These are phyloP conservation scores for Geococcyx californianus DNA, from an alignment of 2,113 vertebrate species.

Conservation along the genomic window DNA sequence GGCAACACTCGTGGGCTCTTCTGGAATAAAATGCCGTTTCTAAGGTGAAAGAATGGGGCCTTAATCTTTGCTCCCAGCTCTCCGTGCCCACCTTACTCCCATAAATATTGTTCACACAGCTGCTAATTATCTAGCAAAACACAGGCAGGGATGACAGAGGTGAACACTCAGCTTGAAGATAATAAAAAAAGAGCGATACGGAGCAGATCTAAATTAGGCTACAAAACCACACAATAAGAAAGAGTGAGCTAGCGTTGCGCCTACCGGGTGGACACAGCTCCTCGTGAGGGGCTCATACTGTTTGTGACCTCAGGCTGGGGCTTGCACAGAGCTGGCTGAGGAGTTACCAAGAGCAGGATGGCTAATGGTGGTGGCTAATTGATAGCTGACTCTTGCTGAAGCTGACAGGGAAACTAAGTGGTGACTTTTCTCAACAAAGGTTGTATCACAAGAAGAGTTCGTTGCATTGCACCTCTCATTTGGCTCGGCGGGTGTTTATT, in stretches of 20 bases:
- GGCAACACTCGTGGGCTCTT: conserved; percentile 22
- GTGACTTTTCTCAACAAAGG: not conserved
- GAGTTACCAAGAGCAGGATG: not conserved
- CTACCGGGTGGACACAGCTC: not conserved
- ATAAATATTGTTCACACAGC: not conserved
- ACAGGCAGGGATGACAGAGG: not conserved
- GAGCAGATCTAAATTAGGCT: not conserved
- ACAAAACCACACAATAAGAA: not conserved
- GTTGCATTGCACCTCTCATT: not conserved
- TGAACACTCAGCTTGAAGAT: not conserved
- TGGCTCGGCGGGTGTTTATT: not conserved
- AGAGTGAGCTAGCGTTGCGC: not conserved
- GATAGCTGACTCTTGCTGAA: not conserved
- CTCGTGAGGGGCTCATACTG: not conserved
- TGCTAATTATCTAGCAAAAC: conserved; percentile 23
- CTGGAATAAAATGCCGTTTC: conserved; percentile 17
- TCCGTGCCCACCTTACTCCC: not conserved
- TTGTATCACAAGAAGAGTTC: not conserved
- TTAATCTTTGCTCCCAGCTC: conserved; percentile 19
- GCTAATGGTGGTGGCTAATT: not conserved
- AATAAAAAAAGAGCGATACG: not conserved
- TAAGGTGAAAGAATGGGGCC: conserved; percentile 23
- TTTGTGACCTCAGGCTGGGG: not conserved
- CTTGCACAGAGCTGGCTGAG: not conserved
- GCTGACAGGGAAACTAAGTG: not conserved